Base-by-base conservation (phyloP, 2,113 vertebrate species). In the Trogon melanurus region DNA sequence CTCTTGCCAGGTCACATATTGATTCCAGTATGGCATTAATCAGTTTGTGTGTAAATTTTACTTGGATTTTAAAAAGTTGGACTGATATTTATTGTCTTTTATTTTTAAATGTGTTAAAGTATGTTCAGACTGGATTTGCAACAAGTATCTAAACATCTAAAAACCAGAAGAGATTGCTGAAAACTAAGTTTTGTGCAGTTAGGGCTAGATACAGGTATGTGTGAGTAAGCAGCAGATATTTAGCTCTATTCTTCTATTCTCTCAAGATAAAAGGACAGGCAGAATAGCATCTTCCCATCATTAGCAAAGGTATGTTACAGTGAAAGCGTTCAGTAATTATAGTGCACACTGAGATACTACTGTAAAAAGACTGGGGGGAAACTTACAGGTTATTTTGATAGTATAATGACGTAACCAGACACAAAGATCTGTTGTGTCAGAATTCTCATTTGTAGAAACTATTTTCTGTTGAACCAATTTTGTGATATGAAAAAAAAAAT, bases 381-480 rank as follows among this genome's bases (percentile, higher is more conserved):
- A 89, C 87, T 87, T 91, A 90, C 38, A 93, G 64, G 62, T 76
- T 94, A 54, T 83, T 92, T 91, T 85, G 69, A 69, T 76, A 90
- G 18, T 44, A 45, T 25, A 74, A 69, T 22, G 44, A 79, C 69
- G 27, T 54, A 87, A 72, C 27, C 29, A 93, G 66, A 94, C 92
- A 89, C 26, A 51, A 89, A 86, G 53, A 44, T 69, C 80, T 88
- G 32, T 30, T 84, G 27, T 64, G 50, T 66, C 72, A 75, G 70
- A 91, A 85, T 95, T 93, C 72, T 71, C 13, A 38, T 73, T 79
- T 93, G 16, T 86, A 48, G n/a, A 58, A 81, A 22, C 10, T 53
- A 48, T 89, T 96, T 93, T 44, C 44, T 56, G 10, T 80, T 86
- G 48, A 61, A 74, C 16, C 9, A 10, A 74, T 66, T 13, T 47